These are phyloP conservation scores for Scolopax bukidnonensis DNA, from an alignment of 2,797 vertebrate genomes.

Conservation along the genomic window DNA sequence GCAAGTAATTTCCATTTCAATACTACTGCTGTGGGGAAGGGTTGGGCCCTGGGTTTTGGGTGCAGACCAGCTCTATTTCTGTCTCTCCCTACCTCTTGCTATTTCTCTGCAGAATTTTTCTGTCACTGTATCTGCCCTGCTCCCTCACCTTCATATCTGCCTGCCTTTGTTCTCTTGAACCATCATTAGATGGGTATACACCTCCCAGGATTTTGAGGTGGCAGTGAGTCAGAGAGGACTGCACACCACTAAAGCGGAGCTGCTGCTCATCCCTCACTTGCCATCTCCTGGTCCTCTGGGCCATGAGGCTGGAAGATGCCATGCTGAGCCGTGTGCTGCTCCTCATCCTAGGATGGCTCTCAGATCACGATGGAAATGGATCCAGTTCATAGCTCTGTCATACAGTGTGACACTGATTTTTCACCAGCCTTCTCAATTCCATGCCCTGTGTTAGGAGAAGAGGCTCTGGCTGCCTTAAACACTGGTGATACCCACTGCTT, in stretches of 20 bases:
- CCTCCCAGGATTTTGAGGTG: not conserved
- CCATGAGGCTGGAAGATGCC: not conserved
- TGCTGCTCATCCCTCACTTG: not conserved
- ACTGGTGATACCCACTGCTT: not conserved
- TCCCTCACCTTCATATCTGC: not conserved
- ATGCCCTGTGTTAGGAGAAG: not conserved
- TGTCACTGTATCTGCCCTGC: not conserved
- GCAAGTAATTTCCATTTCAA: conserved; percentile 22
- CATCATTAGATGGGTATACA: not conserved
- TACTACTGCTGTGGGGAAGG: not conserved
- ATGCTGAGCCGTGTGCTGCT: not conserved
- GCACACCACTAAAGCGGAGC: not conserved
- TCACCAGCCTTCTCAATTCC: not conserved
- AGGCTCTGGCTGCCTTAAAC: not conserved
- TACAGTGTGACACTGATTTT: not conserved
- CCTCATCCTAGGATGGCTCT: accelerated
- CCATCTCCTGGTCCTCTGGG: not conserved
- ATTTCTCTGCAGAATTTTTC: not conserved
- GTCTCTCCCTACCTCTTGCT: not conserved
- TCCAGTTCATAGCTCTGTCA: not conserved
- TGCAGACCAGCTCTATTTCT: not conserved
- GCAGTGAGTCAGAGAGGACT: not conserved
- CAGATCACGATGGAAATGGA: not conserved
- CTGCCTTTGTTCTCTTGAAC: not conserved
- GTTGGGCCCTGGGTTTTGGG: not conserved